Evolutionary conservation across 2,797 vertebrate species (phyloP).

Genomic region (Eulemur mongoz): DNA sequence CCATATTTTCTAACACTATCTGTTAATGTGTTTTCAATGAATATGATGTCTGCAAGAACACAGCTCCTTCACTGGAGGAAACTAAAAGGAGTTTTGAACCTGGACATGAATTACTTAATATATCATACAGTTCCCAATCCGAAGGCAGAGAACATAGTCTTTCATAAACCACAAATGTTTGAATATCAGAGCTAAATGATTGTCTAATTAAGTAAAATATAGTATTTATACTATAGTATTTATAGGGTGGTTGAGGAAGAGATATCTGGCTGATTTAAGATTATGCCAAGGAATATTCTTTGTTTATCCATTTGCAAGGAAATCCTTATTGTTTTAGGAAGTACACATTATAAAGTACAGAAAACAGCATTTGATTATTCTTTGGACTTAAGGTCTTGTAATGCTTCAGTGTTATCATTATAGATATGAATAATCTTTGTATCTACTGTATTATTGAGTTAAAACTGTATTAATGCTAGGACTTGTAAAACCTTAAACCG

Average conservation of each 20-base stretch:
- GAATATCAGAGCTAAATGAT: not conserved
- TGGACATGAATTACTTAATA: not conserved
- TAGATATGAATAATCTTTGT: not conserved
- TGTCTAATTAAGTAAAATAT: not conserved
- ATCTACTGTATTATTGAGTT: not conserved
- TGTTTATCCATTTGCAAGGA: not conserved
- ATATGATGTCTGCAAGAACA: not conserved
- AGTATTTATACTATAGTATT: not conserved
- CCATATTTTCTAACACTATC: not conserved
- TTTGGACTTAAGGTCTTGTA: not conserved
- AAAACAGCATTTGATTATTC: not conserved
- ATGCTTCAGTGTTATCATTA: not conserved
- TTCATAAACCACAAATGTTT: not conserved
- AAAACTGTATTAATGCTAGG: not conserved
- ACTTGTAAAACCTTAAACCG: not conserved
- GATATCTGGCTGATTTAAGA: not conserved
- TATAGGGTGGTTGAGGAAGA: not conserved
- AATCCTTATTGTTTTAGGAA: not conserved
- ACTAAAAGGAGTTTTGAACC: not conserved
- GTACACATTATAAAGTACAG: not conserved
- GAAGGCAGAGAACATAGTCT: not conserved
- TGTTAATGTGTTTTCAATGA: not conserved
- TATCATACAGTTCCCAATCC: not conserved
- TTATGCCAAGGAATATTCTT: not conserved
- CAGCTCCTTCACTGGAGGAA: not conserved